phyloP scores from a whole-genome alignment of 2,797 vertebrate genomes.

The Hipposideros larvatus region DNA sequence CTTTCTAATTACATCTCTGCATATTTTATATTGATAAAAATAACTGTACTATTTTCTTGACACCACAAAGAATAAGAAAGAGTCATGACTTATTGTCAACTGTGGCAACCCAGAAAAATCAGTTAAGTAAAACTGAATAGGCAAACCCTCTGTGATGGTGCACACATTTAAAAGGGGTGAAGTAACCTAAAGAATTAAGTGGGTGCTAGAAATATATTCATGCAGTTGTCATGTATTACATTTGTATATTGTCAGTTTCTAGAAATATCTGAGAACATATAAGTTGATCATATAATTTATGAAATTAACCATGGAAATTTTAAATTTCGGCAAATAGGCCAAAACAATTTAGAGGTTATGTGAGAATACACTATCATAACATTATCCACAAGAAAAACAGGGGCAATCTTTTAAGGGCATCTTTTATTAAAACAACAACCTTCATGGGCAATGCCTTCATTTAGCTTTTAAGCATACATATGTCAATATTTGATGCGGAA shows the following conservation, averaged over 20 bases:
- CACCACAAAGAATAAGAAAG: background rate
- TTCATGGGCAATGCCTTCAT: background rate
- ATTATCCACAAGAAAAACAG: background rate
- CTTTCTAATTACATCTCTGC: slow-evolving; percentile 74
- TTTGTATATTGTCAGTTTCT: background rate
- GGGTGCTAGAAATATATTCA: background rate
- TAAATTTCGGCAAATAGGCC: background rate
- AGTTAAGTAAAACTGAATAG: slow-evolving; percentile 47
- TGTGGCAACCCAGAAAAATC: slow-evolving; percentile 62
- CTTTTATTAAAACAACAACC: background rate
- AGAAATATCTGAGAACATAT: slow-evolving; percentile 12
- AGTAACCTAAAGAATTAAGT: background rate
- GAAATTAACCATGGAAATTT: background rate
- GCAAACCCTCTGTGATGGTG: background rate
- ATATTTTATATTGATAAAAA: slow-evolving; percentile 75
- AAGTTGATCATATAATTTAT: background rate
- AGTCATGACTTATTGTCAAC: slow-evolving; percentile 60
- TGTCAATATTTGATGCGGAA: background rate
- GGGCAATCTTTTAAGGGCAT: background rate
- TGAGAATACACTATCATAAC: background rate
- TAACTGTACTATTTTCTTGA: slow-evolving; percentile 62
- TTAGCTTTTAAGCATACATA: background rate
- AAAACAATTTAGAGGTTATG: background rate
- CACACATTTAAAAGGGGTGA: background rate
- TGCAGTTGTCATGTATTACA: background rate